These are phyloP conservation scores for Axis porcinus DNA, from an alignment of 2,113 vertebrate species.

Conservation along the genomic window DNA sequence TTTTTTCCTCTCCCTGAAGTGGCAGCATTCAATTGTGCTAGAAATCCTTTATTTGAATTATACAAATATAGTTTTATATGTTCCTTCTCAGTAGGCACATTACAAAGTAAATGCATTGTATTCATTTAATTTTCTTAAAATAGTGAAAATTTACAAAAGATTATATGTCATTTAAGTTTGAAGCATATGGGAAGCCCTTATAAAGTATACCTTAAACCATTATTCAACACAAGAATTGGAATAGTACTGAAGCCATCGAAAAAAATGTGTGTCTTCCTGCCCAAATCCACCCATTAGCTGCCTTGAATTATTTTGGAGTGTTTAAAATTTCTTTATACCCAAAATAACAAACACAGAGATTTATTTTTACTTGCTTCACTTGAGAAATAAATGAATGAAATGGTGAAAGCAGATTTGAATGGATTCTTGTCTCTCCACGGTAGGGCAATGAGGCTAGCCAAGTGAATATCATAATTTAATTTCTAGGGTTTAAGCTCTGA, in stretches of 20 bases:
- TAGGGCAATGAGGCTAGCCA: not conserved
- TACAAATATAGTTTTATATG: not conserved
- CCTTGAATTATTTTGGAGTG: not conserved
- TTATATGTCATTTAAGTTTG: not conserved
- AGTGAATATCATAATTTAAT: not conserved
- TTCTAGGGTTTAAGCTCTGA: not conserved
- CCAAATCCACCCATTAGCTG: not conserved
- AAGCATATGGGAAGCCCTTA: not conserved
- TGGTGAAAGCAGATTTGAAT: not conserved
- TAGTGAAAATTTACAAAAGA: not conserved
- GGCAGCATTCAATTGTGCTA: not conserved
- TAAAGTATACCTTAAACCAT: not conserved
- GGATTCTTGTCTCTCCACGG: not conserved
- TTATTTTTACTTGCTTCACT: not conserved
- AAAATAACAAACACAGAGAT: not conserved
- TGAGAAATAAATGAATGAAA: not conserved
- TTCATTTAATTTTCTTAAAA: not conserved
- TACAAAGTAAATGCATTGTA: not conserved
- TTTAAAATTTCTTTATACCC: constrained; percentile 11
- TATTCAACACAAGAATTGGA: not conserved
- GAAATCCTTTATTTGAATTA: not conserved
- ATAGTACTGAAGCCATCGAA: not conserved
- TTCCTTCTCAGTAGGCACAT: not conserved
- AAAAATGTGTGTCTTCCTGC: not conserved
- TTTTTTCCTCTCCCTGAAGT: not conserved